Evolutionary conservation across 2,113 vertebrate species (phyloP).

Genomic region (Periophthalmodon schlosseri): DNA sequence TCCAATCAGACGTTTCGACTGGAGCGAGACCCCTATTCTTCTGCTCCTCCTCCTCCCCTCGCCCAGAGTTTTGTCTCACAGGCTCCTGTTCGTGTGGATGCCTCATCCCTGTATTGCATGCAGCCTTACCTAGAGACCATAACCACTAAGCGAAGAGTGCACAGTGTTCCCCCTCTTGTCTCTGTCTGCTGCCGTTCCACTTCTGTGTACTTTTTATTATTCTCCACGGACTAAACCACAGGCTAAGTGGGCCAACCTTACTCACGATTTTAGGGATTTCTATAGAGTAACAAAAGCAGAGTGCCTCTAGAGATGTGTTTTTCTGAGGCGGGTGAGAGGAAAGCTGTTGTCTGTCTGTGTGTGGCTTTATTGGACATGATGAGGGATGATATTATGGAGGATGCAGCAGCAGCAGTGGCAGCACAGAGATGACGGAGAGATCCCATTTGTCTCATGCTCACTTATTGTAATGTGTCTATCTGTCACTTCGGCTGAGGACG

Average conservation of each 20-base stretch:
- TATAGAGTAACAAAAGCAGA: constrained; percentile 61
- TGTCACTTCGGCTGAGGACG: constrained; percentile 56
- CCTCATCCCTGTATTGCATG: constrained; percentile 25
- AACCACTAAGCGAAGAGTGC: constrained; percentile 56
- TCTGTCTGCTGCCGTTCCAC: constrained; percentile 47
- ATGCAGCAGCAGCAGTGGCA: constrained; percentile 52
- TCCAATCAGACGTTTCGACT: constrained; percentile 74
- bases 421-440: constrained; percentile 63
- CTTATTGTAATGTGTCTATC: constrained; percentile 70
- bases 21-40: constrained; percentile 67
- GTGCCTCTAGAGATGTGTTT: constrained; percentile 55
- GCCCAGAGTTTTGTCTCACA: constrained; percentile 55
- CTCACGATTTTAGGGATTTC: constrained; percentile 65
- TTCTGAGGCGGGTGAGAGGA: constrained; percentile 41
- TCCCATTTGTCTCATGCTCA: constrained; percentile 66
- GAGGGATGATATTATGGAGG: constrained; percentile 72
- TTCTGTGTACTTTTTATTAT: constrained; percentile 38
- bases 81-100: constrained; percentile 34
- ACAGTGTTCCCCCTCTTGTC: constrained; percentile 48
- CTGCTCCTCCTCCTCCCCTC: constrained; percentile 56
- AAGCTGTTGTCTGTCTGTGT: constrained; percentile 65
- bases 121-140: constrained; percentile 74
- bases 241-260: constrained; percentile 61
- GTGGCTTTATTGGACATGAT: constrained; percentile 73
- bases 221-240: constrained; percentile 51